These are phyloP conservation scores for Cerastis leucographa DNA, from an alignment of 2,888 invertebrate genomes.

Conservation along the genomic window DNA sequence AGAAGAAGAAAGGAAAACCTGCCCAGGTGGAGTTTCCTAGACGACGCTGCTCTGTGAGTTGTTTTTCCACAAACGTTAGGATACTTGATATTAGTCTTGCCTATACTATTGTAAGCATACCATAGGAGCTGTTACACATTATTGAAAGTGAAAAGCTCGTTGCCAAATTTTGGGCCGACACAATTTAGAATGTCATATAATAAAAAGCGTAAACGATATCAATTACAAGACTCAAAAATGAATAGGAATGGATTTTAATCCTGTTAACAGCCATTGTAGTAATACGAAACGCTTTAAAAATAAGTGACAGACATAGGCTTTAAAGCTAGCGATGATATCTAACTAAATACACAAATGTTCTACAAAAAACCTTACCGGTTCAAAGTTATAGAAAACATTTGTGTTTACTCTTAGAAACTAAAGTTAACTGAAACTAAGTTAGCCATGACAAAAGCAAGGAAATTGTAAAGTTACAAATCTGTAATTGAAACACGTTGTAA, in stretches of 20 bases:
- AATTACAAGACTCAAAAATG: too few species aligned
- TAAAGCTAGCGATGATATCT: neutral
- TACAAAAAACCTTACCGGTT: neutral
- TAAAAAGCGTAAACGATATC: too few species aligned
- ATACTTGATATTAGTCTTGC: neutral
- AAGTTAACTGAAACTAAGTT: conserved; percentile 2
- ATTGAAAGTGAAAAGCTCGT: neutral
- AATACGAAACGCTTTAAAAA: too few species aligned
- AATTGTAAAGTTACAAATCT: conserved; percentile 1
- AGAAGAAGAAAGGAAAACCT: neutral
- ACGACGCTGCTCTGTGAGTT: neutral
- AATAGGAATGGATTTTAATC: too few species aligned
- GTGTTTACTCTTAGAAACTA: neutral
- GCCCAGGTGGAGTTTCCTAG: neutral
- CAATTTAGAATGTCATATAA: too few species aligned
- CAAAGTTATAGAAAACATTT: conserved; percentile 12
- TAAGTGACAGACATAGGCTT: too few species aligned
- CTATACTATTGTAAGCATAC: neutral
- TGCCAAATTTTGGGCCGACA: too few species aligned
- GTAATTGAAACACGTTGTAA: neutral
- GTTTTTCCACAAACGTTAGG: neutral
- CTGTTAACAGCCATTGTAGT: too few species aligned
- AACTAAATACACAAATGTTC: neutral
- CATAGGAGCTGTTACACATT: neutral
- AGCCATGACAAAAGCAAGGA: neutral